Conservation (phyloP, 2,888 invertebrate species). For the Idaea biselata region DNA sequence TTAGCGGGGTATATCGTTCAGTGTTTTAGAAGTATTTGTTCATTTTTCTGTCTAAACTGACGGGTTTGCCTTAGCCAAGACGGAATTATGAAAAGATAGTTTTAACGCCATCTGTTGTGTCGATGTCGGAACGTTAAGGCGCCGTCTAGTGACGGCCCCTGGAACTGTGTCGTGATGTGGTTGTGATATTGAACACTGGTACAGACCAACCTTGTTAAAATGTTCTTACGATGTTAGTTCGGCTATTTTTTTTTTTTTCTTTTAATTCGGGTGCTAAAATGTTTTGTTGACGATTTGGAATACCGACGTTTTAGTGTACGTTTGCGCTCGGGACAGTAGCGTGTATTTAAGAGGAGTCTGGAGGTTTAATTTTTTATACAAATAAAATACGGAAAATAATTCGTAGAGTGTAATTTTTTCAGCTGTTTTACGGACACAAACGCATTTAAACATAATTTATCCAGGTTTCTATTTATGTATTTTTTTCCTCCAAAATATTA, state of each 20-base stretch:
- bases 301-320: slow-evolving; percentile 58
- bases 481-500: too few species aligned
- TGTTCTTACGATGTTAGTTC: slow-evolving; percentile 38
- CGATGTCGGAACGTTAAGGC: slow-evolving; percentile 31
- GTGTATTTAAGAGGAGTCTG: slow-evolving; percentile 15
- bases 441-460: too few species aligned
- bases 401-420: too few species aligned
- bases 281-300: slow-evolving; percentile 40
- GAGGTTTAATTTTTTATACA: slow-evolving; percentile 36
- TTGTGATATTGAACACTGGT: slow-evolving; percentile 56
- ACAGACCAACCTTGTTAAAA: slow-evolving; percentile 38
- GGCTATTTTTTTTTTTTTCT: slow-evolving; percentile 30
- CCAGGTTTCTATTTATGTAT: too few species aligned
- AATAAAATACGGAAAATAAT: too few species aligned
- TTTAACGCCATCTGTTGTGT: slow-evolving; percentile 41
- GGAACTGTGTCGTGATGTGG: slow-evolving; percentile 53
- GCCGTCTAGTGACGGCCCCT: slow-evolving; percentile 50
- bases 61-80: slow-evolving; percentile 14
- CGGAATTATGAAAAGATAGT: slow-evolving; percentile 34
- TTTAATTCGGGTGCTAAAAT: slow-evolving; percentile 51
- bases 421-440: too few species aligned
- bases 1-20: slow-evolving; percentile 30
- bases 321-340: slow-evolving; percentile 25
- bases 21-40: slow-evolving; percentile 30
- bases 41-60: slow-evolving; percentile 29